These are phyloP conservation scores for Hestina assimilis DNA, from an alignment of 1,140 invertebrate species.

Conservation along the genomic window DNA sequence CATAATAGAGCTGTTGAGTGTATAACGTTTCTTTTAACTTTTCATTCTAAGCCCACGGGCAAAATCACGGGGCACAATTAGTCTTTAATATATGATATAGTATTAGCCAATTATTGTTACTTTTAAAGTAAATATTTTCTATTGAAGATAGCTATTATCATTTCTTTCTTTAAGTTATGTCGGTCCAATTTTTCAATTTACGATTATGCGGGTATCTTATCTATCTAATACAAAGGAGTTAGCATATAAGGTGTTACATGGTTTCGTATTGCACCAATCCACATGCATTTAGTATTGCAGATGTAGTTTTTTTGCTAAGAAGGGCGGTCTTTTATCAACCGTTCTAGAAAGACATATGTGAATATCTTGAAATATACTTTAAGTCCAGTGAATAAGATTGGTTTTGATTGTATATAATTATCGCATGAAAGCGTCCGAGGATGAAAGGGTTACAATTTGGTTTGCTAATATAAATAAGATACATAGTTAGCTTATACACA, in stretches of 20 bases:
- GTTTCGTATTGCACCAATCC: conserved; percentile 40
- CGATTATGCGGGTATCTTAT: conserved; percentile 23
- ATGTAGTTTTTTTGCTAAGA: conserved; percentile 37
- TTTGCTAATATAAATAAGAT: neutral
- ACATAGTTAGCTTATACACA: neutral
- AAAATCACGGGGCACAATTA: too few relatives aligned
- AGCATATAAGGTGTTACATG: conserved; percentile 22
- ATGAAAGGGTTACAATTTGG: neutral
- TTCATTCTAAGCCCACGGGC: too few relatives aligned
- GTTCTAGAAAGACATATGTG: neutral
- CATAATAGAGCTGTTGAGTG: too few relatives aligned
- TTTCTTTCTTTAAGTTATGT: neutral
- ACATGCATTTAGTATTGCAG: conserved; percentile 28
- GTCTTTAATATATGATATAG: too few relatives aligned
- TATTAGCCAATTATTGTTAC: too few relatives aligned
- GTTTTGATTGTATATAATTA: neutral
- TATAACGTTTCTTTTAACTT: too few relatives aligned
- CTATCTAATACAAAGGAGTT: conserved; percentile 11
- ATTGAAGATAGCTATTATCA: too few relatives aligned
- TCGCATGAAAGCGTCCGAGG: neutral
- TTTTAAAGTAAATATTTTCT: too few relatives aligned
- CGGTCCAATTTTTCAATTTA: conserved; percentile 25
- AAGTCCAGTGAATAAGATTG: neutral
- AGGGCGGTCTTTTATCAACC: conserved; percentile 27
- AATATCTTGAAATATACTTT: neutral